Base-by-base conservation (phyloP, 1,140 invertebrate genomes). In the Macrobrachium rosenbergii region DNA sequence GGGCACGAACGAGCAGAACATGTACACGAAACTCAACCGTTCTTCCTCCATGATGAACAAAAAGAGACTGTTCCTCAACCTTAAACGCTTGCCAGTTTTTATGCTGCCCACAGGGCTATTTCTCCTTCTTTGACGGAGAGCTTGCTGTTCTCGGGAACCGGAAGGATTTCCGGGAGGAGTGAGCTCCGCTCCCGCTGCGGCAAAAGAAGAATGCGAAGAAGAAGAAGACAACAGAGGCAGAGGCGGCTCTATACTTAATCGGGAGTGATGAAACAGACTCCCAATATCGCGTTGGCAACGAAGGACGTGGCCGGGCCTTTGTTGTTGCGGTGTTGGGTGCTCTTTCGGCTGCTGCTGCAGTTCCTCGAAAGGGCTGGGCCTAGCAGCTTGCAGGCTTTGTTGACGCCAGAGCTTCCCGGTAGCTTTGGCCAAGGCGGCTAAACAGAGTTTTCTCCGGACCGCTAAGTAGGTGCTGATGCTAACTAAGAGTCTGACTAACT, bases 1-100 rank as follows among this genome's bases (percentile, higher is more conserved):
- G 52, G 78, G 84, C 52, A 87, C 84, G 78, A 87, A 87, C 52
- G 84, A 87, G 67, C 78, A 87, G 84, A 87, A 87, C 78, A 87
- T 75, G 59, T 87, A 87, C 37, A 87, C 58, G 58, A 87, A 87
- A 16, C 78, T 75, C 28, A 87, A 23, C 17, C 21, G 45, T 59
- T 72, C 64, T n/a, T 87, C 84, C 84, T 83, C 82, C 82, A 83
- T 83, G 72, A 76, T 73, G 72, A n/a, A 76, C 45, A 83, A 19
- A 11, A 62, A 62, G 0, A 76, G 72, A 60, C 69, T 83, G 21
- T 75, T 28, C 21, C 81, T 58, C 45, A 83, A 28, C 43, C 52
- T n/a, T 6, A 45, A 21, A 19, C 81, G 69, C 21, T 72, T 72
- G 16, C 37, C 21, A 62, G 37, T 62, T 2, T 59, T 76, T n/a